A percentile compares a stretch with the other conserved stretches of the same genome.
These are phyloP conservation scores for Anticlea derivata DNA, from an alignment of 2,888 invertebrate species.

Conservation along the genomic window DNA sequence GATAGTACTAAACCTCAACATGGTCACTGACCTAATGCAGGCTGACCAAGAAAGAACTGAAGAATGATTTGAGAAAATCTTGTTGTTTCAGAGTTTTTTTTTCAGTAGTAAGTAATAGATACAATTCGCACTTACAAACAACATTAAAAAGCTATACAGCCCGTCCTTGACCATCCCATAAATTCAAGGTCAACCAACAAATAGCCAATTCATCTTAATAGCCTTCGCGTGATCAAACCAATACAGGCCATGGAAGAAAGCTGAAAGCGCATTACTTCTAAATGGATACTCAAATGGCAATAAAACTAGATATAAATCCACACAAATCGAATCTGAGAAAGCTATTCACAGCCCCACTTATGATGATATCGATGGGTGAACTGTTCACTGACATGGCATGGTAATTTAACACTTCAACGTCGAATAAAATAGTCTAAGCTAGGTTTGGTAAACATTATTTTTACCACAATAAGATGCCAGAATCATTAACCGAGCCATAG, in stretches of 20 bases:
- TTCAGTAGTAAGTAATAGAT: no score
- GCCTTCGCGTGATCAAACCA: conserved; percentile 30
- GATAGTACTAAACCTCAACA: no score
- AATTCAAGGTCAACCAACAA: conserved; percentile 23
- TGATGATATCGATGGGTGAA: conserved; percentile 5
- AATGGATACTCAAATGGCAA: conserved; percentile 26
- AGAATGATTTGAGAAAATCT: no score
- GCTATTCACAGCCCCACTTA: conserved; percentile 19
- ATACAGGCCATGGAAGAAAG: conserved; percentile 29
- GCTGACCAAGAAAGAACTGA: no score
- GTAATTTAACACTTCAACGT: background rate
- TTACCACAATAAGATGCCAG: no score
- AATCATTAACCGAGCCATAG: no score
- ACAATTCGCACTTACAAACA: no score
- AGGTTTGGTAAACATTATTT: no score
- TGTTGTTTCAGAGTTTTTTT: no score
- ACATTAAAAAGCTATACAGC: background rate
- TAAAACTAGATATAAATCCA: conserved; percentile 28
- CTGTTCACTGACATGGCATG: background rate
- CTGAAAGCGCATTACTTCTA: conserved; percentile 25
- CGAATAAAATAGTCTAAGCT: background rate
- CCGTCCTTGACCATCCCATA: conserved; percentile 28
- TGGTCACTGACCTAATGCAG: no score
- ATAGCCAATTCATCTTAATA: conserved; percentile 27
- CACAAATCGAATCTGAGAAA: conserved; percentile 27